Percentiles rank a stretch among this genome's conserved stretches.
These are phyloP conservation scores for Heliangelus exortis DNA, from an alignment of 2,797 vertebrate genomes.

Conservation along the genomic window DNA sequence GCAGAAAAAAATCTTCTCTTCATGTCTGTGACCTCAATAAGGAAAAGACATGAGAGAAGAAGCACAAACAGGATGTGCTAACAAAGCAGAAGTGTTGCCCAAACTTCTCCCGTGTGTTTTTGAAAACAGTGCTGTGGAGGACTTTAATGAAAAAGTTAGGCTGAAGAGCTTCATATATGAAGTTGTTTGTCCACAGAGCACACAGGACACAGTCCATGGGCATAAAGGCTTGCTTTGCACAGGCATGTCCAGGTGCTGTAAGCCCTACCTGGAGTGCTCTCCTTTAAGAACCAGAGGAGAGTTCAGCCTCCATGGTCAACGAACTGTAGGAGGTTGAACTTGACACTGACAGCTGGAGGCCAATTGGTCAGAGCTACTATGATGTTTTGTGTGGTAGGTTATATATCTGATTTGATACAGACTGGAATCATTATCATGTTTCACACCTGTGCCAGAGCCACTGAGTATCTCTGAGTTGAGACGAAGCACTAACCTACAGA, in stretches of 20 bases:
- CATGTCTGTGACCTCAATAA: slow-evolving; percentile 48
- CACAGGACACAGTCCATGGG: neutral
- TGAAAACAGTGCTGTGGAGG: neutral
- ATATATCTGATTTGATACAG: neutral
- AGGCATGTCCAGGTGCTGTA: neutral
- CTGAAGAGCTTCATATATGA: neutral
- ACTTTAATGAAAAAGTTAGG: neutral
- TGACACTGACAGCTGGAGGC: neutral
- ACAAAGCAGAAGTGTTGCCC: slow-evolving; percentile 50
- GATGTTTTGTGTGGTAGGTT: neutral
- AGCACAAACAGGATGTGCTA: slow-evolving; percentile 28
- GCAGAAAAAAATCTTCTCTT: slow-evolving; percentile 10
- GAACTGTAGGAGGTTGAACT: neutral
- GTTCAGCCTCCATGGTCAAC: neutral
- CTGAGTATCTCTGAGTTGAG: neutral
- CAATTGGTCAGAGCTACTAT: neutral
- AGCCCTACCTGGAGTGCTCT: neutral
- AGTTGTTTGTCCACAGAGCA: neutral
- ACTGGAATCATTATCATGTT: neutral
- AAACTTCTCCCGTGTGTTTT: neutral
- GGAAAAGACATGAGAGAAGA: slow-evolving; percentile 33
- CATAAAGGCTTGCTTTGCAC: neutral
- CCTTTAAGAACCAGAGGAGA: neutral
- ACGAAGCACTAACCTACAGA: neutral
- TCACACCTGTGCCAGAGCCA: neutral